Evolutionary conservation across 2,888 invertebrate species (phyloP), one percentile per base, ranked within the genome.

Genomic region (Actias luna): DNA sequence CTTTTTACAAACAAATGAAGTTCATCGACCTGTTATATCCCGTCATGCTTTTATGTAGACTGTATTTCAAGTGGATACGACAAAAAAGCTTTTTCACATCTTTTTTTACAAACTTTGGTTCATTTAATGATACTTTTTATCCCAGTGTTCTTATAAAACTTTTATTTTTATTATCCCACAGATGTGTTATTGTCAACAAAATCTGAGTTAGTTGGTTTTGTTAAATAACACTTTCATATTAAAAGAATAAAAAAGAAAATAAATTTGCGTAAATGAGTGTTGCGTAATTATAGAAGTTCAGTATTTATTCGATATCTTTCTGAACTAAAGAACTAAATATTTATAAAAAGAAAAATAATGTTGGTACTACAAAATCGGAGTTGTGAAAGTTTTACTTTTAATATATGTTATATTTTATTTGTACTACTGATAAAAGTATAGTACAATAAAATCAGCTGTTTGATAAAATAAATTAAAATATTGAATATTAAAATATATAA

Each of bases 1-100:
- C 46, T 73, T 81, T 84, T 83, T 80, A 72, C 80, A 65, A 69
- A 72, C 71, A 76, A 74, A 77, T 79, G 76, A 76, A 77, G 73
- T 79, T 76, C 69, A 59, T 69, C 66, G 69, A 70, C 66, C 69
- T 72, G 74, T 71, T 76, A 73, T 68, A 69, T 66, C 68, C 65
- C 70, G 67, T 65, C 73, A 69, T 72, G 75, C 63, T 76, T 42
- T 76, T 75, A 68, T 73, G 74, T 72, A 61, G 68, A 63, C 67
- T 63, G 69, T 71, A 71, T 76, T 76, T 75, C 70, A 75, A 63
- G 64, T 62, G 65, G 71, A 66, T 66, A 69, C 67, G 71, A 69
- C 70, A 70, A 69, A 66, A 62, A 65, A 67, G 64, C 61, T 63
- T 50, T 63, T 57, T 35, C 63, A 59, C 59, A 64, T 65, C 62